Percentiles rank a stretch among this genome's conserved stretches.
These are phyloP conservation scores for Heliornis fulica DNA, from an alignment of 2,113 vertebrate genomes.

Conservation along the genomic window DNA sequence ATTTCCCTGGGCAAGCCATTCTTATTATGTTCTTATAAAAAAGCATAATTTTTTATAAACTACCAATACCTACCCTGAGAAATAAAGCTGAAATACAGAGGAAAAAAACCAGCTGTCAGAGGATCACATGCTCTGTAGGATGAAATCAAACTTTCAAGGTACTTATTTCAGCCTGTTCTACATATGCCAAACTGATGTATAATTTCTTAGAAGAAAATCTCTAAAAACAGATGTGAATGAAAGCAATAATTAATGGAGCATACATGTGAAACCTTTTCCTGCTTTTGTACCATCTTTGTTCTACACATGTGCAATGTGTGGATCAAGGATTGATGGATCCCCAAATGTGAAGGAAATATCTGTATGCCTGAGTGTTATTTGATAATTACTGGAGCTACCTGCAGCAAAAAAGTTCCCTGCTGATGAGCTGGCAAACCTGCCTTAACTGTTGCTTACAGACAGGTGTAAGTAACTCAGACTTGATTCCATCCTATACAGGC, in stretches of 20 bases:
- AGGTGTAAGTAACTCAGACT: not conserved
- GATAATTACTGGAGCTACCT: not conserved
- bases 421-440: not conserved
- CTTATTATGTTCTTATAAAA: not conserved
- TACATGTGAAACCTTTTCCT: not conserved
- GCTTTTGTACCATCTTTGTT: not conserved
- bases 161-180: not conserved
- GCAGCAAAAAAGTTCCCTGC: not conserved
- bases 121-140: not conserved
- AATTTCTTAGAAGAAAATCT: not conserved
- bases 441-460: not conserved
- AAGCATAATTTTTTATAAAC: not conserved
- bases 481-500: not conserved
- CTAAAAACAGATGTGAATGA: not conserved
- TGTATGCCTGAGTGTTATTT: not conserved
- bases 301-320: accelerated
- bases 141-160: not conserved
- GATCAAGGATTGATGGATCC: not conserved
- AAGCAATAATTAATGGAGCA: not conserved
- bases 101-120: not conserved
- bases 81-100: not conserved
- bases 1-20: too few relatives aligned
- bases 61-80: not conserved
- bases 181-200: not conserved
- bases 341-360: not conserved